Conservation (phyloP, 2,888 invertebrate species). For the Coremacera marginata region DNA sequence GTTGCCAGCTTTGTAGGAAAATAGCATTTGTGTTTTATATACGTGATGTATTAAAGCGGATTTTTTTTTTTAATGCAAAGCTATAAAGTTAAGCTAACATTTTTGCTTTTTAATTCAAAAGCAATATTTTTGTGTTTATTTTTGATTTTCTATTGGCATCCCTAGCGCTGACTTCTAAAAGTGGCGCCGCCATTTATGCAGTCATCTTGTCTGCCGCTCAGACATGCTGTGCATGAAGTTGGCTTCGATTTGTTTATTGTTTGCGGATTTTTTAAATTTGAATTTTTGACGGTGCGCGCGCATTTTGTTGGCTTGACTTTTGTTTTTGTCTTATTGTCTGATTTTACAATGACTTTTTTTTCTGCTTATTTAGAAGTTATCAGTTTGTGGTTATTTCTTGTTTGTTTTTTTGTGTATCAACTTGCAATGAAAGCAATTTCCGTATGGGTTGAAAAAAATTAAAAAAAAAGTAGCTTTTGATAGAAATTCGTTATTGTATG, state of each 20-base stretch:
- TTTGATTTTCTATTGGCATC: neutral
- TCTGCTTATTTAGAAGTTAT: neutral
- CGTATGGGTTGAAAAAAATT: constrained; percentile 10
- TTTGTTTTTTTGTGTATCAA: constrained; percentile 12
- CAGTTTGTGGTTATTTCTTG: neutral
- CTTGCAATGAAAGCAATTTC: constrained; percentile 36
- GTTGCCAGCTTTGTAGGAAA: neutral
- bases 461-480: neutral
- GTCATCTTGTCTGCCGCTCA: constrained; percentile 34
- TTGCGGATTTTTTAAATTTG: constrained; percentile 17
- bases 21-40: neutral
- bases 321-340: neutral
- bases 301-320: neutral
- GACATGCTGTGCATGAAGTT: neutral
- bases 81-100: neutral
- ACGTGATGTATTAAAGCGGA: too few species aligned
- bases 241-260: constrained; percentile 28
- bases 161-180: constrained; percentile 7
- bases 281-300: constrained; percentile 15
- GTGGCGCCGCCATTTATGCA: constrained; percentile 32
- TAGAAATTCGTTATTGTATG: neutral
- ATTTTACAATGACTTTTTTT: neutral
- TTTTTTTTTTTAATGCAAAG: too few species aligned
- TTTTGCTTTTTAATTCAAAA: neutral
- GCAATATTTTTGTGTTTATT: neutral